phyloP scores from a whole-genome alignment of 2,113 vertebrate species.

The Sinocyclocheilus maitianheensis region DNA sequence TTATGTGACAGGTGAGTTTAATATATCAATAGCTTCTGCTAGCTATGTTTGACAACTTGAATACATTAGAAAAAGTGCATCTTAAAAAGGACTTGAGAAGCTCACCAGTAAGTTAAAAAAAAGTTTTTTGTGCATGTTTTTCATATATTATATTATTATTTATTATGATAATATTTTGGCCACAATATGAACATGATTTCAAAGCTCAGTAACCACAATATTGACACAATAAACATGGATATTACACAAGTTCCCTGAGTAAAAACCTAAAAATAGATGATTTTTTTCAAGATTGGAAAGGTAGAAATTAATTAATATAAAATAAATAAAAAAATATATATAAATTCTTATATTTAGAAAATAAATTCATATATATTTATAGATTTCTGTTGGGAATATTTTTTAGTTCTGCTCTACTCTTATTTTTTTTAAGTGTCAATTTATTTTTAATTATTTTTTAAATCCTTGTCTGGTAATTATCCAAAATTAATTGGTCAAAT shows the following conservation, averaged over 20 bases:
- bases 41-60: neutral
- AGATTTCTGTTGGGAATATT: too few relatives aligned
- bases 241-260: neutral
- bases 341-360: too few relatives aligned
- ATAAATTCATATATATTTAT: too few relatives aligned
- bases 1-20: slow-evolving; percentile 89
- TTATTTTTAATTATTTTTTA: neutral
- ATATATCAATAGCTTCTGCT: neutral
- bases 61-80: neutral
- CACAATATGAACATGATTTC: too few relatives aligned
- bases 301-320: too few relatives aligned
- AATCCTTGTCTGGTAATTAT: neutral
- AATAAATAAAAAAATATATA: too few relatives aligned
- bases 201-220: neutral
- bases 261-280: too few relatives aligned
- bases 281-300: too few relatives aligned
- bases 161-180: too few relatives aligned
- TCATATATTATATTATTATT: too few relatives aligned
- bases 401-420: too few relatives aligned
- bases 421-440: neutral
- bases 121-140: neutral
- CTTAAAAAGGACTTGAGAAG: neutral
- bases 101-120: neutral
- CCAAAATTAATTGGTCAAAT: neutral
- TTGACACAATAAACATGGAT: neutral